Evolutionary conservation across 2,113 vertebrate species (phyloP), one percentile per base, ranked within the genome.

Genomic region (Prinia subflava): DNA sequence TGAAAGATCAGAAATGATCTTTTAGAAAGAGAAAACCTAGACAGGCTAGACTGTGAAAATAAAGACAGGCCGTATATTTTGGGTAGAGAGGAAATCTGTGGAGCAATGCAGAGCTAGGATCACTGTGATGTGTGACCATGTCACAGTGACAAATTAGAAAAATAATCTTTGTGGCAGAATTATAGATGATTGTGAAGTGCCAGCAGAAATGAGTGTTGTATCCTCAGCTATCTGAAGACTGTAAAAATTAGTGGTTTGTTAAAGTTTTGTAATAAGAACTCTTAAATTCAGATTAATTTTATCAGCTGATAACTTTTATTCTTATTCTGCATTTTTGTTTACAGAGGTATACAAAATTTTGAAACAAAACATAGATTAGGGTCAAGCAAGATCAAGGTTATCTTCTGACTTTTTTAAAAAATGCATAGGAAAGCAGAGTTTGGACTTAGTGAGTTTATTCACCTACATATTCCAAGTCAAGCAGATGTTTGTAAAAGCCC

Each of bases 121-220:
- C 78, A 53, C 31, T 57, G 33, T 95, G 84, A 87, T 13, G 0
- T 95, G 75, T 76, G 78, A 87, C 55, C 28, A 33, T 77, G 75
- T 86, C 95, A 83, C 55, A 85, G 70, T 94, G 90, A 94, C 85
- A 86, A 59, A 95, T 94, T 83, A 83, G 79, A 70, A 94, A 93
- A 90, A 94, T 92, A 95, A 96, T 92, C 67, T 92, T 80, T 83
- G 65, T 93, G 92, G 37, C 85, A 93, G 88, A 85, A 88, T 94
- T 93, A 88, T 77, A 86, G 87, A 73, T 76, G 53, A 31, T 74
- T 89, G 2, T 86, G 85, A 95, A 95, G 46, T 64, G 25, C 68
- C 57, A 55, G 78, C 63, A 87, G 87, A 91, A 76, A 76, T 76
- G 68, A 76, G 18, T 83, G 57, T 73, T 82, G 37, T 68, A 79